Evolutionary conservation across 53 echinoderm and acorn worm species (phyloP), one percentile per base, ranked within the genome.

Genomic region (Echinometra lucunter): DNA sequence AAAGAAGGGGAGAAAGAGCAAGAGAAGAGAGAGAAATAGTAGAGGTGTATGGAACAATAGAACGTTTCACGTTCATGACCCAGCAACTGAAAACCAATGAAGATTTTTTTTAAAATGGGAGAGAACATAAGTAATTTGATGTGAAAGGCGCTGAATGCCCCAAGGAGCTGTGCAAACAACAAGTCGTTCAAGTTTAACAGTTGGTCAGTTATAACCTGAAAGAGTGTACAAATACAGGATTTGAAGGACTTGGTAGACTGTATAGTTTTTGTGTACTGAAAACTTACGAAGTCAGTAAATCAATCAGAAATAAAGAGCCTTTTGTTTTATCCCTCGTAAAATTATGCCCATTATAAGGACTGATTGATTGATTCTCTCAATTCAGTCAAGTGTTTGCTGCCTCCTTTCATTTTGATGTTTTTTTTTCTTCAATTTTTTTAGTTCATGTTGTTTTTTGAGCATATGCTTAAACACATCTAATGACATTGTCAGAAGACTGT

Each of bases 31-130:
- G 47, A 91, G 72, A 60, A 10, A 58, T 66, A 19, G 30, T 3
- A 57, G 58, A 45, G 37, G 34, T 32, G 72, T 67, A 40, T 60
- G 91, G 91, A 69, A 91, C 91, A 91, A 91, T 37, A 45, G 91
- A 66, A 66, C 91, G 91, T 91, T 91, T 91, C 70, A 69, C 69
- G 91, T 91, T 91, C 91, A 91, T 91, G 91, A 91, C 91, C 91
- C 91, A 91, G 69, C 91, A 91, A 91, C 91, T 30, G 42, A 69
- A 91, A 91, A 91, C 91, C 91, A 66, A 70, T 69, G 70, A 66
- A 66, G 91, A 91, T 67, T 53, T 2, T 2, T 13, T n/a, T 15
- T 21, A 91, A 70, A 91, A 69, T 69, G 45, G 57, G 45, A 66
- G 66, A 69, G 63, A 66, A 91, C 69, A 91, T 91, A 91, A 91